Percentiles rank a stretch among this genome's conserved stretches.
Evolutionary conservation across 2,888 invertebrate species (phyloP).

Genomic region (Calameuta idolon): DNA sequence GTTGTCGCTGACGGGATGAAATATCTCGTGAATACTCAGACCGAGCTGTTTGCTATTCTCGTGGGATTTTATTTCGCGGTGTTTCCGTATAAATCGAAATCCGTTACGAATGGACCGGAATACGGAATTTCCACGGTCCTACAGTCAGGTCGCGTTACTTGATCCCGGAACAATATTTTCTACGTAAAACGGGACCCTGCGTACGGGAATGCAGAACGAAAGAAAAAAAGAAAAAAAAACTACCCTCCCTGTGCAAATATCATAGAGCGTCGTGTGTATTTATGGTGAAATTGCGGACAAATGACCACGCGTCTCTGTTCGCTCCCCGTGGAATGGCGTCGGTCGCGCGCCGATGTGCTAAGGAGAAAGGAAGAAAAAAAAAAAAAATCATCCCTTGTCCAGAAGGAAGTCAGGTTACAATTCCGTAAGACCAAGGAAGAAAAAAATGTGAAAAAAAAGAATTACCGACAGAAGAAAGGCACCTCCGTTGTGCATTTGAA

Average conservation of each 20-base stretch:
- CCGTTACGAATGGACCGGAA: constrained; percentile 48
- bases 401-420: constrained; percentile 44
- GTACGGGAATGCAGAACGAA: neutral
- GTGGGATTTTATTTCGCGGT: constrained; percentile 19
- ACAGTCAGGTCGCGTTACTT: constrained; percentile 47
- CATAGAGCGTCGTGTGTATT: constrained; percentile 42
- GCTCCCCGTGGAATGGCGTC: constrained; percentile 17
- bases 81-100: constrained; percentile 8
- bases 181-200: constrained; percentile 16
- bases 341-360: neutral
- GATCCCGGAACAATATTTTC: constrained; percentile 52
- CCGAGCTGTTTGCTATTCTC: constrained; percentile 17
- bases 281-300: constrained; percentile 61
- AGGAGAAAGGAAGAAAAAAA: neutral
- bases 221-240: constrained; percentile 29
- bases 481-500: constrained; percentile 4
- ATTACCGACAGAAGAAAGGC: constrained; percentile 1
- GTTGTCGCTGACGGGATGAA: neutral
- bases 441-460: constrained; percentile 18
- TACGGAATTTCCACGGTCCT: constrained; percentile 59
- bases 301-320: constrained; percentile 50
- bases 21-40: neutral
- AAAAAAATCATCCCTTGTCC: neutral
- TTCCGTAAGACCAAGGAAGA: constrained; percentile 27
- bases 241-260: constrained; percentile 42